Evolutionary conservation across 2,888 invertebrate species (phyloP).

Genomic region (Miltochrista miniata): DNA sequence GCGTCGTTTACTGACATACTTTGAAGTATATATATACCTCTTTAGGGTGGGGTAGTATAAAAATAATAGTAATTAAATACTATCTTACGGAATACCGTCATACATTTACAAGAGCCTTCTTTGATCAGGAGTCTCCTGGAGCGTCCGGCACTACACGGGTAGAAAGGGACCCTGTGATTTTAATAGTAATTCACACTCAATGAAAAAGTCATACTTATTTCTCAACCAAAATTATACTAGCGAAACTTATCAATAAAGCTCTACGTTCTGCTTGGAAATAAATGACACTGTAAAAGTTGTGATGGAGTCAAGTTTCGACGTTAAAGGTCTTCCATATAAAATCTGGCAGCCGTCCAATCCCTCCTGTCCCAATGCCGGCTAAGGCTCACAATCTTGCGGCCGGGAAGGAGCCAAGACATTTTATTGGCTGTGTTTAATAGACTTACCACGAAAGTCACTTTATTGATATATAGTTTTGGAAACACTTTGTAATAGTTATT

Average conservation of each 20-base stretch:
- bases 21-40: too few species aligned
- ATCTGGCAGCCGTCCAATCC: constrained; percentile 9
- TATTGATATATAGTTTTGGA: background rate
- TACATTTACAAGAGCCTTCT: too few species aligned
- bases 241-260: background rate
- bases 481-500: background rate
- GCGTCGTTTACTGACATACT: too few species aligned
- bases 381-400: background rate
- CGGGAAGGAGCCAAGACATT: constrained; percentile 1
- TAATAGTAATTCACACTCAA: too few species aligned
- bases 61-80: too few species aligned
- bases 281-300: background rate
- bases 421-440: constrained; percentile 6
- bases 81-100: too few species aligned
- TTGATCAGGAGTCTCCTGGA: too few species aligned
- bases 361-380: constrained; percentile 2
- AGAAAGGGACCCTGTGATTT: too few species aligned
- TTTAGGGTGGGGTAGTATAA: too few species aligned
- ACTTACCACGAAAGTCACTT: constrained; percentile 4
- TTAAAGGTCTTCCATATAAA: constrained; percentile 2
- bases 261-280: too few species aligned
- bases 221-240: background rate
- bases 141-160: too few species aligned
- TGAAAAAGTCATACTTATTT: too few species aligned
- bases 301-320: background rate